Conservation (phyloP, 2,888 invertebrate genomes). For the Xanthia icteritia region DNA sequence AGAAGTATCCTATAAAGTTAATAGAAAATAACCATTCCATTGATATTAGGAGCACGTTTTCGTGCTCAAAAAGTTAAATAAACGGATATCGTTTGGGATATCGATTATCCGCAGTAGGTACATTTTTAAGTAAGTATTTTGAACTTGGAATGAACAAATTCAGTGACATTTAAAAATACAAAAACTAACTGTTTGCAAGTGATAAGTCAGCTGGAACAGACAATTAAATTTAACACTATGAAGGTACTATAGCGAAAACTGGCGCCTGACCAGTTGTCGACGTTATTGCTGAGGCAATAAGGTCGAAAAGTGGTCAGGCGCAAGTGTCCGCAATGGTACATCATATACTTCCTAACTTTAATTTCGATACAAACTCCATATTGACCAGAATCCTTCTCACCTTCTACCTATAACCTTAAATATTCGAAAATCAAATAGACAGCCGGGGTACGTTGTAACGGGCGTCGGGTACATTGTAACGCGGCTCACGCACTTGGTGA, state of each 20-base stretch:
- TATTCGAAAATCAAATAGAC: constrained; percentile 12
- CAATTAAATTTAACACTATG: background rate
- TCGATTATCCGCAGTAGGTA: background rate
- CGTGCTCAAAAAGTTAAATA: background rate
- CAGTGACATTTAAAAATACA: background rate
- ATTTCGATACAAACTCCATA: background rate
- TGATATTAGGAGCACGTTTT: background rate
- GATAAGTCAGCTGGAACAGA: background rate
- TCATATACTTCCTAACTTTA: background rate
- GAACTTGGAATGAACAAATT: background rate
- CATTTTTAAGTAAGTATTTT: background rate
- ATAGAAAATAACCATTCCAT: constrained; percentile 19
- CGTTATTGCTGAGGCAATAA: too few relatives aligned
- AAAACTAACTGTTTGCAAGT: background rate
- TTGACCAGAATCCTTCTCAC: background rate
- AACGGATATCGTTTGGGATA: background rate
- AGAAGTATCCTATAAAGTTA: background rate
- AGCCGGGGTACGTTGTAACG: constrained; percentile 5
- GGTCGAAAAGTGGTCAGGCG: too few relatives aligned
- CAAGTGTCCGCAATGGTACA: too few relatives aligned
- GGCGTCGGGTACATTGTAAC: background rate
- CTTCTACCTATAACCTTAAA: background rate
- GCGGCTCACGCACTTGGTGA: constrained; percentile 17
- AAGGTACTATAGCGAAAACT: too few relatives aligned
- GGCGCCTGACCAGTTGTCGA: too few relatives aligned